Conservation (phyloP, 2,888 invertebrate genomes). For the Dryobotodes eremita region DNA sequence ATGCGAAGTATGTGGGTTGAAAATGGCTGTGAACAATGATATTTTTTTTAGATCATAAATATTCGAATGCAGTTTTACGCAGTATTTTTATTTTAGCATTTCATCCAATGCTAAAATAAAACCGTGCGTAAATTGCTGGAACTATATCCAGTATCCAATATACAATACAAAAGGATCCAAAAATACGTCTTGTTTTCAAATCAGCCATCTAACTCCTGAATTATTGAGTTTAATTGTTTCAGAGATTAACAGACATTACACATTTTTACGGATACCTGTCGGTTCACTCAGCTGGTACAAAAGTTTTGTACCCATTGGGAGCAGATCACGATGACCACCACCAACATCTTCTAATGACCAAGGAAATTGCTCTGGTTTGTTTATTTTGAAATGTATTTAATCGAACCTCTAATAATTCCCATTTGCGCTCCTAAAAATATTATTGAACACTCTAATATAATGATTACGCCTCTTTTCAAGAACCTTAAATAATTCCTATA, state of each 20-base stretch:
- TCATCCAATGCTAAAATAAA: not conserved
- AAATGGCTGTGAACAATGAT: not conserved
- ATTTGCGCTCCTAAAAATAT: not conserved
- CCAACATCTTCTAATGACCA: conserved; percentile 15
- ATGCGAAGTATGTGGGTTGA: not conserved
- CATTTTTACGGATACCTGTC: conserved; percentile 41
- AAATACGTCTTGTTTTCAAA: not conserved
- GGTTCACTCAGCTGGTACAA: conserved; percentile 45
- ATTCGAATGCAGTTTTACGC: not conserved
- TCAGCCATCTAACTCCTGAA: not conserved
- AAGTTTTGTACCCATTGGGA: conserved; percentile 35
- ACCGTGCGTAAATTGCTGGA: not conserved
- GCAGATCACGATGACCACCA: not conserved
- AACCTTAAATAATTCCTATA: not conserved
- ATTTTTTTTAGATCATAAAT: not conserved
- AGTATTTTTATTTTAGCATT: too few species aligned
- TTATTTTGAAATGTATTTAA: not conserved
- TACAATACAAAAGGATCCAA: not conserved
- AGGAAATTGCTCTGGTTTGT: conserved; percentile 41
- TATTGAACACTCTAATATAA: not conserved
- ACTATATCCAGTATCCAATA: not conserved
- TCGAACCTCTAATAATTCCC: not conserved
- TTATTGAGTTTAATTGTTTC: conserved; percentile 10
- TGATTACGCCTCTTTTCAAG: not conserved
- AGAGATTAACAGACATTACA: conserved; percentile 14